A percentile compares a stretch with the other conserved stretches of the same genome.
These are phyloP conservation scores for Lemur catta DNA, from an alignment of 2,797 vertebrate species.

Conservation along the genomic window DNA sequence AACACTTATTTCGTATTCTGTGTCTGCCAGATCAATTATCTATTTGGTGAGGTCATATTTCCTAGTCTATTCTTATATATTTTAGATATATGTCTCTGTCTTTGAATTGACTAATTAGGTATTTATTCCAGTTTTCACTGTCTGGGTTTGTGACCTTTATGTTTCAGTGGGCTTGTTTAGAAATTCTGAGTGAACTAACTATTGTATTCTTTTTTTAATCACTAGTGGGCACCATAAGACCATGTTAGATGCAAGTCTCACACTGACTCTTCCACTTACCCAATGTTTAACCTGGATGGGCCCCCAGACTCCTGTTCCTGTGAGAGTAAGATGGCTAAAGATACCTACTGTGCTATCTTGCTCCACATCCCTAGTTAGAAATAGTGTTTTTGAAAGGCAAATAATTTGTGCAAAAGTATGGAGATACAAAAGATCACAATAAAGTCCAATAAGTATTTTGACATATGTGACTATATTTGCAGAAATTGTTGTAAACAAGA, in stretches of 20 bases:
- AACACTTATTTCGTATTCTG: too few relatives aligned
- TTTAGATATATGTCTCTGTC: too few relatives aligned
- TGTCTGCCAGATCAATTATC: too few relatives aligned
- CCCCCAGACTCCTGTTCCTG: too few relatives aligned
- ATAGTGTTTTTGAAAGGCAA: not conserved
- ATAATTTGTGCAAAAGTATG: not conserved
- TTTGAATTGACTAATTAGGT: too few relatives aligned
- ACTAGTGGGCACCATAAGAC: not conserved
- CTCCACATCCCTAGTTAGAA: not conserved
- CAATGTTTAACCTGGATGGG: not conserved
- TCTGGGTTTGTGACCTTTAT: not conserved
- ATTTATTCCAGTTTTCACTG: not conserved
- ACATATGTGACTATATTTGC: not conserved
- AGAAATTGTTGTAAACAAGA: not conserved
- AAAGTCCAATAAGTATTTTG: not conserved
- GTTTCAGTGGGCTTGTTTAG: not conserved
- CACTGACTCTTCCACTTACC: not conserved
- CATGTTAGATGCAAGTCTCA: not conserved
- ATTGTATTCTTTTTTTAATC: not conserved
- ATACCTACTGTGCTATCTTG: not conserved
- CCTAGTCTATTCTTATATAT: too few relatives aligned
- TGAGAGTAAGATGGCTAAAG: not conserved
- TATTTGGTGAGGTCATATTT: too few relatives aligned
- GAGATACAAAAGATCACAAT: not conserved
- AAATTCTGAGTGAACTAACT: not conserved